Evolutionary conservation across 2,888 invertebrate genomes (phyloP), one percentile per base, ranked within the genome.

Genomic region (Malachius bipustulatus): DNA sequence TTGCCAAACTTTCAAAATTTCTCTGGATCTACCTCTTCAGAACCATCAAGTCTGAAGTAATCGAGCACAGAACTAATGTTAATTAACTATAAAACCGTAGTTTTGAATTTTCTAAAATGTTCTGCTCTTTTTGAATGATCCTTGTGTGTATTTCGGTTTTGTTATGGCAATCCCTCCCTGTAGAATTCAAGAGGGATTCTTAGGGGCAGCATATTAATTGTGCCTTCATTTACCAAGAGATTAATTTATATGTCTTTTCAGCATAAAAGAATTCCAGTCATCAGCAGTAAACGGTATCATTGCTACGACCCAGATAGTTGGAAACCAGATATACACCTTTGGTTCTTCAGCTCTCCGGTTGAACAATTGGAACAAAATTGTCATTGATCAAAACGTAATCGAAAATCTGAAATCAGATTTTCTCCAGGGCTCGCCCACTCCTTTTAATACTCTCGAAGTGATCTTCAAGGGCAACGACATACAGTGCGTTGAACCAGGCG

Each of bases 211-310:
- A n/a, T n/a, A n/a, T n/a, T n/a, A n/a, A n/a, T n/a, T n/a, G n/a
- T n/a, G n/a, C n/a, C n/a, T n/a, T n/a, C n/a, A n/a, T n/a, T n/a
- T n/a, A n/a, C n/a, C n/a, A n/a, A n/a, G n/a, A n/a, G n/a, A n/a
- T n/a, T n/a, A n/a, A n/a, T 34, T 32, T 36, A 40, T 38, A 43
- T 34, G 46, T 46, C 26, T 37, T 71, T 70, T 36, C 68, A 80
- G 79, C 50, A 65, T 79, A 49, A 65, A 68, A 45, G 67, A 70
- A 41, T 65, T 81, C 38, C 65, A 71, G 42, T 59, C 67, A 4
- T 75, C 73, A 16, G 80, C 77, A 11, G 70, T 82, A 40, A 73
- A 74, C 47, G 67, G 71, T 24, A 75, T 74, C 2, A 72, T 74
- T 3, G 78, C 73, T 3, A 67, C 66, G 3, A 71, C 74, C 3